phyloP scores from a whole-genome alignment of 2,888 invertebrate species.

The Eremobia ochroleuca region DNA sequence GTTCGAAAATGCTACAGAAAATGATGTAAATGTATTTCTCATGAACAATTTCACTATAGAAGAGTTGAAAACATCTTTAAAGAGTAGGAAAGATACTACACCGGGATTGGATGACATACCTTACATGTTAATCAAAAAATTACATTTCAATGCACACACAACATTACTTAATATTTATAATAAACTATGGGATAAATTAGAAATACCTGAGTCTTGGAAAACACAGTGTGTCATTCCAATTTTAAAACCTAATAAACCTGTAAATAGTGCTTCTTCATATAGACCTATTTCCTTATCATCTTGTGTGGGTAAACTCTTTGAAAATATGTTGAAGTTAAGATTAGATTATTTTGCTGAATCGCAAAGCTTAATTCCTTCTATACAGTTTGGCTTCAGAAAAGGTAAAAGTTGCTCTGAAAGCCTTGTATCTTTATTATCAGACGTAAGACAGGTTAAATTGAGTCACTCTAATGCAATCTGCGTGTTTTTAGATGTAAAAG shows the following conservation, averaged over 20 bases:
- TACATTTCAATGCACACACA: background rate
- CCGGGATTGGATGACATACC: no score
- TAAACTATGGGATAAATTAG: constrained; percentile 5
- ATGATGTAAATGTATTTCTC: no score
- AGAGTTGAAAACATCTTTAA: no score
- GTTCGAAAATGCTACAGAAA: no score
- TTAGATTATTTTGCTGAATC: constrained; percentile 5
- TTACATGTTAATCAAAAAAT: no score
- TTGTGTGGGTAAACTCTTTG: constrained; percentile 43
- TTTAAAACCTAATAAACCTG: constrained; percentile 6
- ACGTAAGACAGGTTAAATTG: constrained; percentile 19
- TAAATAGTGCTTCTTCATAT: background rate
- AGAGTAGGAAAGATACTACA: no score
- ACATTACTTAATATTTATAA: constrained; percentile 29
- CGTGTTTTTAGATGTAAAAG: constrained; percentile 11
- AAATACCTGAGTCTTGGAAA: background rate
- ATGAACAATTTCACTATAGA: no score
- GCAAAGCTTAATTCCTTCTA: background rate
- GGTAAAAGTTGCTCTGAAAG: constrained; percentile 44
- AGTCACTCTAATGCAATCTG: constrained; percentile 19
- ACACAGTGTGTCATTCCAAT: constrained; percentile 9
- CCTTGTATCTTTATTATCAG: constrained; percentile 22
- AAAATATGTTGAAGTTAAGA: constrained; percentile 34
- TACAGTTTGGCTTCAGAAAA: constrained; percentile 34
- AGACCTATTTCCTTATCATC: constrained; percentile 4